Percentiles rank a stretch among this genome's conserved stretches.
Evolutionary conservation across 2,113 vertebrate species (phyloP).

Genomic region (Podarcis raffonei): DNA sequence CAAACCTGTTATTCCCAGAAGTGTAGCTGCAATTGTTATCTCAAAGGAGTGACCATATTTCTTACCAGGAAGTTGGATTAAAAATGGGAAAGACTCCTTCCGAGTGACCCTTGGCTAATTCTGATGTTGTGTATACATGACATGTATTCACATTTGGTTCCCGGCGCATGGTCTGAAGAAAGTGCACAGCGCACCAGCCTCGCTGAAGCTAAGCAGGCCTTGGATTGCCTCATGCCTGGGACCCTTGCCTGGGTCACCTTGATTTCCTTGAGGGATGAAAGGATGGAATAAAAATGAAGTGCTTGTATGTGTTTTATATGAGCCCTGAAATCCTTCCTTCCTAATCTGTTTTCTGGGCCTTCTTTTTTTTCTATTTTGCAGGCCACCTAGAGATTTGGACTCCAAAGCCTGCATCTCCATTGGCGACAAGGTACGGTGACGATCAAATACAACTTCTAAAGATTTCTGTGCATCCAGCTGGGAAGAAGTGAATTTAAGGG

Average conservation of each 20-base stretch:
- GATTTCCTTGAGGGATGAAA: background rate
- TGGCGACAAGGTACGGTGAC: slow-evolving; percentile 88
- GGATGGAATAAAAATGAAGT: background rate
- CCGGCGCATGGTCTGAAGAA: too few relatives aligned
- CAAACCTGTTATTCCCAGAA: too few relatives aligned
- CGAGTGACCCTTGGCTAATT: background rate
- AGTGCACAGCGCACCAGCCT: too few relatives aligned
- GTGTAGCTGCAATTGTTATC: background rate
- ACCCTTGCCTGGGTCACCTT: too few relatives aligned
- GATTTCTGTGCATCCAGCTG: background rate
- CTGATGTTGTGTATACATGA: background rate
- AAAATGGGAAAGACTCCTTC: background rate
- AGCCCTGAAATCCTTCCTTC: background rate
- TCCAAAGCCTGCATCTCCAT: slow-evolving; percentile 95
- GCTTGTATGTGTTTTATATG: background rate
- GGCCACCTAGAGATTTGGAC: slow-evolving; percentile 94
- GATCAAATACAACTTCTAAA: background rate
- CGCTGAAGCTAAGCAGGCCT: background rate
- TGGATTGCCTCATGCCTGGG: background rate
- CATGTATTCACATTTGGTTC: background rate
- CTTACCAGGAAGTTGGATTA: background rate
- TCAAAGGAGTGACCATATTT: background rate
- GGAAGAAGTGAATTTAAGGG: background rate
- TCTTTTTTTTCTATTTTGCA: slow-evolving; percentile 58
- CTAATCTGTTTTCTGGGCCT: background rate